Evolutionary conservation across 30 jellyfish, hydroid and myxozoan genomes (phyloP).

Genomic region (Nemopilema nomurai): DNA sequence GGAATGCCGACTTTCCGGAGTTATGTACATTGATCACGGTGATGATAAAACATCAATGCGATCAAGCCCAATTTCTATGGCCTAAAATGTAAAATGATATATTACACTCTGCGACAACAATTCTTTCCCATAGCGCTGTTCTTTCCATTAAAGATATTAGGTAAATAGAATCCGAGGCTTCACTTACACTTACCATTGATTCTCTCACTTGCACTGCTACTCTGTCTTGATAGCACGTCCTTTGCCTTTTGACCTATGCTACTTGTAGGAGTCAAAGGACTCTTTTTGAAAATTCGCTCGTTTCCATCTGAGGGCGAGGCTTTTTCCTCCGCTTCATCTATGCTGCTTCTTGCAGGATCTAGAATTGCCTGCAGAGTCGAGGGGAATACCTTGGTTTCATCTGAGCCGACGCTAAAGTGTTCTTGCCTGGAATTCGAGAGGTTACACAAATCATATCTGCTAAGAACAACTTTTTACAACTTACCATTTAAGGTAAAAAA

Average conservation of each 20-base stretch:
- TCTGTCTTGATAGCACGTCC: slow-evolving; percentile 53
- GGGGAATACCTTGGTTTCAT: slow-evolving; percentile 6
- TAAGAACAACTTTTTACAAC: no score
- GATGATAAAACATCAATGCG: no score
- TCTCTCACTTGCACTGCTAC: slow-evolving; percentile 65
- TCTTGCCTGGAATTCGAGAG: slow-evolving; percentile 57
- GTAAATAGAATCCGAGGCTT: no score
- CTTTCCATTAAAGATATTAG: no score
- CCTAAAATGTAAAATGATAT: no score
- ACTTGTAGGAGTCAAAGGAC: slow-evolving; percentile 29
- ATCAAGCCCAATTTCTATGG: no score
- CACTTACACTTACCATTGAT: slow-evolving; percentile 29
- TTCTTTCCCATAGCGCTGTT: no score
- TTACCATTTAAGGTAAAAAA: no score
- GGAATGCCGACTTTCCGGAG: no score
- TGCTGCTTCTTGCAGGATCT: background rate
- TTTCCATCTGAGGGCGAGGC: background rate
- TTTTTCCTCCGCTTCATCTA: slow-evolving; percentile 10
- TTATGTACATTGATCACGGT: no score
- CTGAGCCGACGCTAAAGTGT: slow-evolving; percentile 22
- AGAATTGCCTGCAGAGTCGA: background rate
- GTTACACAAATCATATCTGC: background rate
- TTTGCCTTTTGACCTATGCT: slow-evolving; percentile 60
- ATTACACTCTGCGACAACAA: no score
- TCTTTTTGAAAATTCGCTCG: slow-evolving; percentile 8